A percentile compares a stretch with the other conserved stretches of the same genome.
phyloP scores from a whole-genome alignment of 2,797 vertebrate genomes.

The Lacerta viridis region DNA sequence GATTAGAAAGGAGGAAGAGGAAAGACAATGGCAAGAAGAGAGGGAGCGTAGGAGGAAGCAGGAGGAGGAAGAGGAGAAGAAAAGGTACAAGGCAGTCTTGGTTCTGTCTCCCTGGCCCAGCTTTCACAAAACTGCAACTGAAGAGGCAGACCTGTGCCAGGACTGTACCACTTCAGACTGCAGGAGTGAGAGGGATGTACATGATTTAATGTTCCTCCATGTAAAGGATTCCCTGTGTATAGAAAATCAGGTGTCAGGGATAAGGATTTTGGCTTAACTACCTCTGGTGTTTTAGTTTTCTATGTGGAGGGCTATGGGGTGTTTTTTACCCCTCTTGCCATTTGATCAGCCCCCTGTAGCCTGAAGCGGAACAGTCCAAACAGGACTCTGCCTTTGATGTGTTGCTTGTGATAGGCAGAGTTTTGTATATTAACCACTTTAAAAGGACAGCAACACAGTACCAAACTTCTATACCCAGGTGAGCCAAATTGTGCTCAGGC shows the following conservation, averaged over 20 bases:
- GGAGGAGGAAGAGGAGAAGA: constrained; percentile 74
- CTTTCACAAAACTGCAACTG: not conserved
- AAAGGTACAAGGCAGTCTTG: constrained; percentile 67
- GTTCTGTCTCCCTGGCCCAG: not conserved
- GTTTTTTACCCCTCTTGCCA: not conserved
- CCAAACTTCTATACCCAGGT: not conserved
- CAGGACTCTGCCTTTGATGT: not conserved
- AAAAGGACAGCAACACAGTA: not conserved
- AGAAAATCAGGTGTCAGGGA: not conserved
- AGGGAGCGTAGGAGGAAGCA: constrained; percentile 74
- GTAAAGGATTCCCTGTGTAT: not conserved
- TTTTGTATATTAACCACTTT: not conserved
- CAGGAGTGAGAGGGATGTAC: not conserved
- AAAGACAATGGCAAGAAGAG: constrained; percentile 77
- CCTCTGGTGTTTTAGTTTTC: not conserved
- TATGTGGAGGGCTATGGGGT: not conserved
- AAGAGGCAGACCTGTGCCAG: not conserved
- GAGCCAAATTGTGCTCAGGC: not conserved
- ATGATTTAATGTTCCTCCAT: not conserved
- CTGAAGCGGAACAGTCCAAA: not conserved
- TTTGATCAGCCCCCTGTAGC: not conserved
- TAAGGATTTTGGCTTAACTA: not conserved
- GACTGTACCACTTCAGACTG: not conserved
- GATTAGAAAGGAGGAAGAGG: constrained; percentile 75
- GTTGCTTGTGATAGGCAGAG: not conserved